Conservation (phyloP, 2,888 invertebrate genomes). For the Patella ulyssiponensis region DNA sequence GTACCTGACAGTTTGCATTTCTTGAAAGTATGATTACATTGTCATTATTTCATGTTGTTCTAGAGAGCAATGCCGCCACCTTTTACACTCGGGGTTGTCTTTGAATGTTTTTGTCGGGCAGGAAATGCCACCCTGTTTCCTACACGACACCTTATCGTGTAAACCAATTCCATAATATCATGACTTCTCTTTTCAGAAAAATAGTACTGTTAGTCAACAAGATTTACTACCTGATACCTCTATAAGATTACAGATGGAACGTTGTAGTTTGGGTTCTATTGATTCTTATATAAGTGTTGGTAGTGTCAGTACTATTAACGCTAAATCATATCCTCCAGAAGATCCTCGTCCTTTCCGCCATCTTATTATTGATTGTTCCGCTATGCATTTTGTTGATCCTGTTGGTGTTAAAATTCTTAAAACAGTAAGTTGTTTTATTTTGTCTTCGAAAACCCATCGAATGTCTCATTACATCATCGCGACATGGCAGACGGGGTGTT, state of each 20-base stretch:
- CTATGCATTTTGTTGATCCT: conserved; percentile 65
- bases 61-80: too few relatives aligned
- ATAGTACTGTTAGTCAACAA: background rate
- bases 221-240: background rate
- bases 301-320: background rate
- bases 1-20: too few relatives aligned
- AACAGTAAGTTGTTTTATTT: conserved; percentile 47
- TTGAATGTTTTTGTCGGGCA: too few relatives aligned
- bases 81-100: too few relatives aligned
- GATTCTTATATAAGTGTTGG: background rate
- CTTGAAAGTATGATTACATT: too few relatives aligned
- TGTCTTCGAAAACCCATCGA: background rate
- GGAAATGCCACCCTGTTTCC: too few relatives aligned
- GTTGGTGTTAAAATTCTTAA: conserved; percentile 66
- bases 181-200: background rate
- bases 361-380: conserved; percentile 70
- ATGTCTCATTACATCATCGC: background rate
- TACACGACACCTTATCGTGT: too few relatives aligned
- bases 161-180: background rate
- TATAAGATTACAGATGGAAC: background rate
- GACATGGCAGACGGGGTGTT: background rate
- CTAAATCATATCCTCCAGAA: background rate
- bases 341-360: conserved; percentile 53
- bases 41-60: too few relatives aligned
- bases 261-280: background rate